A percentile compares a stretch with the other conserved stretches of the same genome.
These are phyloP conservation scores for Carlito syrichta DNA, from an alignment of 2,113 vertebrate species.

Conservation along the genomic window DNA sequence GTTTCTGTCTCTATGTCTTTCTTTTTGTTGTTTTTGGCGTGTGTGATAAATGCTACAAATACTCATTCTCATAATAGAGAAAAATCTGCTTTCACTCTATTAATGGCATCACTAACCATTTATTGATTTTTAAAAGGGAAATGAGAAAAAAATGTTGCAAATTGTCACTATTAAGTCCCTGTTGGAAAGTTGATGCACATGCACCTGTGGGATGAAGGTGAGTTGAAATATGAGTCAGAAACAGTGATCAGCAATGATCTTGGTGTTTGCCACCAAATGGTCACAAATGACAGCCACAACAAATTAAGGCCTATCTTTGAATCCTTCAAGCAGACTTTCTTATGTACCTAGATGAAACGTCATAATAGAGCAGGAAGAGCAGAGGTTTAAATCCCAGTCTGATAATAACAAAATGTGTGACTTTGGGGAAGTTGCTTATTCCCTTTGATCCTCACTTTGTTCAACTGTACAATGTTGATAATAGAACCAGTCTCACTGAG, in stretches of 20 bases:
- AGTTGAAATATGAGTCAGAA: neutral
- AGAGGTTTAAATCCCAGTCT: neutral
- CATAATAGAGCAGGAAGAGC: neutral
- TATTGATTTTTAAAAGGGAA: conserved; percentile 82
- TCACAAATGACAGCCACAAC: neutral
- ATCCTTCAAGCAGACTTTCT: neutral
- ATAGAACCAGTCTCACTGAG: fast-evolving
- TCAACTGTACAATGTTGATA: neutral
- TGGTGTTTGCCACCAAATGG: neutral
- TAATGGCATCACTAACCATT: conserved; percentile 60
- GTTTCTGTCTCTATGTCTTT: neutral
- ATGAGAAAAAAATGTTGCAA: conserved; percentile 73
- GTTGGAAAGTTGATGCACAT: neutral
- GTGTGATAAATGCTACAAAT: conserved; percentile 31
- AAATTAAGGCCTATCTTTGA: neutral
- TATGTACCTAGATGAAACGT: neutral
- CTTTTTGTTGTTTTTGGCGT: neutral
- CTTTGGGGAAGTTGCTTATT: neutral
- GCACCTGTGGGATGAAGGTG: neutral
- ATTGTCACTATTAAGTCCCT: conserved; percentile 32
- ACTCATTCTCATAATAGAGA: conserved; percentile 48
- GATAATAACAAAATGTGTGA: neutral
- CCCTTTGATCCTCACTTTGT: neutral
- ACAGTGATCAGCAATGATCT: neutral
- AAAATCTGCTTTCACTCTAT: conserved; percentile 54